Evolutionary conservation across 1,140 invertebrate genomes (phyloP).

Genomic region (Papilio polytes): DNA sequence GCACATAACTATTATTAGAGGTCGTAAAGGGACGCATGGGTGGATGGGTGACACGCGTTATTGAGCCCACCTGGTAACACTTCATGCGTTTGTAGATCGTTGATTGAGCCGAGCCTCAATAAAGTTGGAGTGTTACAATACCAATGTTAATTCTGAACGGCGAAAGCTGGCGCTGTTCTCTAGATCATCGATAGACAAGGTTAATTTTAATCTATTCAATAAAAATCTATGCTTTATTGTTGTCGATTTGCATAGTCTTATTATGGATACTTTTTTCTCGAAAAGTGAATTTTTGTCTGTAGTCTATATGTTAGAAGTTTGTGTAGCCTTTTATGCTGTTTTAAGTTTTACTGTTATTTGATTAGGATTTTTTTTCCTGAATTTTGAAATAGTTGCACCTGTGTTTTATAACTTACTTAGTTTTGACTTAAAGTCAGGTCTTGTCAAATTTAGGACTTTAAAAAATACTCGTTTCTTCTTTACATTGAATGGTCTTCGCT

Average conservation of each 20-base stretch:
- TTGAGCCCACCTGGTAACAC: too few species aligned
- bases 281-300: background rate
- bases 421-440: too few species aligned
- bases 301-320: background rate
- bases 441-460: too few species aligned
- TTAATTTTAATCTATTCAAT: conserved; percentile 35
- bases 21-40: too few species aligned
- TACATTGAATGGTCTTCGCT: too few species aligned
- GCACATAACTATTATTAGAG: too few species aligned
- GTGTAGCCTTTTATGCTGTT: background rate
- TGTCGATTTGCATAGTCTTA: conserved; percentile 21
- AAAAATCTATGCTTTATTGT: conserved; percentile 23
- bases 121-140: background rate
- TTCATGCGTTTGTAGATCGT: too few species aligned
- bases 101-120: background rate
- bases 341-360: background rate
- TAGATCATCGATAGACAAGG: conserved; percentile 15
- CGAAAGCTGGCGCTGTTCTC: conserved; percentile 19
- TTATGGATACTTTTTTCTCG: background rate
- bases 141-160: background rate
- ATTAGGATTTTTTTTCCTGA: background rate
- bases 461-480: too few species aligned
- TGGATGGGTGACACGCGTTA: too few species aligned
- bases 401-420: too few species aligned
- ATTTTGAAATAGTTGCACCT: background rate